Evolutionary conservation across 2,113 vertebrate genomes (phyloP).

Genomic region (Protomyctophum bolini): DNA sequence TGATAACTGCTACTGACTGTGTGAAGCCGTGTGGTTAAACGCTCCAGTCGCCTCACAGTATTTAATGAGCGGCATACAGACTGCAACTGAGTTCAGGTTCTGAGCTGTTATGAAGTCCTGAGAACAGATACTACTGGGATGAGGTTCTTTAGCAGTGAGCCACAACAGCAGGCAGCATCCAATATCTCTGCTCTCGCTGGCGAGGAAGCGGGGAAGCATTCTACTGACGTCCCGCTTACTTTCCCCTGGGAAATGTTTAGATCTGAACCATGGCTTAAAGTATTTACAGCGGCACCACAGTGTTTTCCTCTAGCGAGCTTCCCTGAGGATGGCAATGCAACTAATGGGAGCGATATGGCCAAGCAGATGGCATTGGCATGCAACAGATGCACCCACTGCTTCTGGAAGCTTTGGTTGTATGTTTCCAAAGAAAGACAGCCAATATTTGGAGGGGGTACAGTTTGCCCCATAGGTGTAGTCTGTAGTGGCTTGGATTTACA

Average conservation of each 20-base stretch:
- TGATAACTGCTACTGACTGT: background rate
- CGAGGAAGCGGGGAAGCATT: constrained; percentile 35
- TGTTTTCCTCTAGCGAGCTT: constrained; percentile 40
- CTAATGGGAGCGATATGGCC: constrained; percentile 58
- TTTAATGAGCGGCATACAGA: constrained; percentile 10
- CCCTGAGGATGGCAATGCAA: constrained; percentile 46
- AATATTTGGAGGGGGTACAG: constrained; percentile 4
- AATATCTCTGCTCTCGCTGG: constrained; percentile 10
- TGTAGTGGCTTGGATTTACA: constrained; percentile 4
- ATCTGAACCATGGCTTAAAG: constrained; percentile 52
- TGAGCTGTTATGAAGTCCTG: background rate
- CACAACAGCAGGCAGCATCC: background rate
- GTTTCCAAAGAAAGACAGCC: background rate
- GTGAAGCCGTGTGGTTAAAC: background rate
- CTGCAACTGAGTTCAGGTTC: background rate
- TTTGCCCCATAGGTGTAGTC: background rate
- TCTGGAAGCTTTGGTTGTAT: constrained; percentile 17
- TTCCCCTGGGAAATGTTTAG: constrained; percentile 41
- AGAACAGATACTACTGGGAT: background rate
- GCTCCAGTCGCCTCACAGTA: background rate
- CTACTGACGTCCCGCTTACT: constrained; percentile 34
- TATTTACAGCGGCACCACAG: constrained; percentile 56
- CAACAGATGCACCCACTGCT: constrained; percentile 11
- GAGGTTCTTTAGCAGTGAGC: background rate
- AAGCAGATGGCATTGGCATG: constrained; percentile 59